A percentile compares a stretch with the other conserved stretches of the same genome.
Conservation (phyloP, 2,113 vertebrate genomes). For the Pterocles burchelli region DNA sequence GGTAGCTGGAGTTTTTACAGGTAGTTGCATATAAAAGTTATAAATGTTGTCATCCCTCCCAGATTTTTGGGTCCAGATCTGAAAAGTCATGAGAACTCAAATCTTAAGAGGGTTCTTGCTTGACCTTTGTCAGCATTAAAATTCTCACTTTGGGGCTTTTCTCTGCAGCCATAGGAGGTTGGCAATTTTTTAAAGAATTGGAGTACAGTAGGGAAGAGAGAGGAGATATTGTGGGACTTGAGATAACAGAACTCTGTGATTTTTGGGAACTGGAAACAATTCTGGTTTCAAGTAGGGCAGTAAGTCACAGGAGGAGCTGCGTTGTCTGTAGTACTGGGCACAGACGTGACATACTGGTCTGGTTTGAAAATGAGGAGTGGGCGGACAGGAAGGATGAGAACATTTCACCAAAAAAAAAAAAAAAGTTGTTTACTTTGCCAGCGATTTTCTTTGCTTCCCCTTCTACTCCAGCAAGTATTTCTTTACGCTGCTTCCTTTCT, state of each 20-base stretch:
- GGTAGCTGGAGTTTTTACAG: background rate
- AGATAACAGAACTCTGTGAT: background rate
- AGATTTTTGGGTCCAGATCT: background rate
- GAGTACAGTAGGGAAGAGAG: background rate
- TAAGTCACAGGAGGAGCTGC: background rate
- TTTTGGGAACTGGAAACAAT: background rate
- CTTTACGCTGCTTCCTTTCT: background rate
- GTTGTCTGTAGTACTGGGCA: background rate
- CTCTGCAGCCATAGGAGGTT: background rate
- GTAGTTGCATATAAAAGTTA: background rate
- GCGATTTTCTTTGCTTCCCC: background rate
- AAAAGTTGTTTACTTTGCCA: background rate
- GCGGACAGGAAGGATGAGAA: background rate
- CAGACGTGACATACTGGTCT: background rate
- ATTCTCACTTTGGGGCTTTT: background rate
- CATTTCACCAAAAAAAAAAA: background rate
- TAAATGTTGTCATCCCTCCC: background rate
- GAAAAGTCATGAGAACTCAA: background rate
- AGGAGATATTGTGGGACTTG: background rate
- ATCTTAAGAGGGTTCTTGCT: background rate
- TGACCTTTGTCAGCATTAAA: background rate
- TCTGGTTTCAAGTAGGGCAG: background rate
- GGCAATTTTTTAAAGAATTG: background rate
- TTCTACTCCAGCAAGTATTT: background rate
- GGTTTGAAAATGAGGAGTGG: background rate